These are phyloP conservation scores for Camponotus pennsylvanicus DNA, from an alignment of 1,140 invertebrate species.

Conservation along the genomic window DNA sequence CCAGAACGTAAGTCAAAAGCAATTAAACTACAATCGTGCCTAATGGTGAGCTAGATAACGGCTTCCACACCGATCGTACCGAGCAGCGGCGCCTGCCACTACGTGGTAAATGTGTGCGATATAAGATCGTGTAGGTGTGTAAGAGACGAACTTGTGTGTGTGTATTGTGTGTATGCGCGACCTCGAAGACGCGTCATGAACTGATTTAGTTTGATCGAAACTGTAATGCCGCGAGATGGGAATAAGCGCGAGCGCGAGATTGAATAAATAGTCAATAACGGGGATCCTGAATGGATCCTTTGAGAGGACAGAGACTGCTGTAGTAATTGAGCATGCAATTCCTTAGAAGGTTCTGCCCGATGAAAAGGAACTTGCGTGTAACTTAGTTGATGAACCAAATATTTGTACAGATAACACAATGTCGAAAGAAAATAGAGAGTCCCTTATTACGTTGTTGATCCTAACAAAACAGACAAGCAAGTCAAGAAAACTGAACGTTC, in stretches of 20 bases:
- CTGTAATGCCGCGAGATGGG: constrained; percentile 61
- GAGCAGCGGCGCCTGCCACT: constrained; percentile 47
- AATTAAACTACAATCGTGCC: constrained; percentile 76
- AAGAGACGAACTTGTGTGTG: background rate
- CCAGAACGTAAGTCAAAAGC: constrained; percentile 63
- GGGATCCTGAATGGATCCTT: constrained; percentile 24
- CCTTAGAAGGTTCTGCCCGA: background rate
- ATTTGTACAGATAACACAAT: constrained; percentile 19
- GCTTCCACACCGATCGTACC: constrained; percentile 48
- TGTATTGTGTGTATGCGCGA: constrained; percentile 17
- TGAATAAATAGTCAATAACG: constrained; percentile 43
- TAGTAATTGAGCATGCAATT: constrained; percentile 19
- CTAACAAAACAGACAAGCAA: background rate
- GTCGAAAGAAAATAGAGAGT: background rate
- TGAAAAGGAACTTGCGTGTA: constrained; percentile 3
- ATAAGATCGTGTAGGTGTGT: constrained; percentile 19
- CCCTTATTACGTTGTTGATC: background rate
- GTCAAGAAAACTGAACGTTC: background rate
- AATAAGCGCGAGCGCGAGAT: constrained; percentile 27
- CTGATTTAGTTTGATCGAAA: constrained; percentile 73
- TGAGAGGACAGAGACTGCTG: background rate
- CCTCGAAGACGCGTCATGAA: constrained; percentile 61
- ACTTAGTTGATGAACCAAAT: constrained; percentile 20
- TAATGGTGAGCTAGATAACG: constrained; percentile 68
- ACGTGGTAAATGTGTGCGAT: background rate